Conservation (phyloP, 1,140 invertebrate genomes). For the Geopemphigus sp. region DNA sequence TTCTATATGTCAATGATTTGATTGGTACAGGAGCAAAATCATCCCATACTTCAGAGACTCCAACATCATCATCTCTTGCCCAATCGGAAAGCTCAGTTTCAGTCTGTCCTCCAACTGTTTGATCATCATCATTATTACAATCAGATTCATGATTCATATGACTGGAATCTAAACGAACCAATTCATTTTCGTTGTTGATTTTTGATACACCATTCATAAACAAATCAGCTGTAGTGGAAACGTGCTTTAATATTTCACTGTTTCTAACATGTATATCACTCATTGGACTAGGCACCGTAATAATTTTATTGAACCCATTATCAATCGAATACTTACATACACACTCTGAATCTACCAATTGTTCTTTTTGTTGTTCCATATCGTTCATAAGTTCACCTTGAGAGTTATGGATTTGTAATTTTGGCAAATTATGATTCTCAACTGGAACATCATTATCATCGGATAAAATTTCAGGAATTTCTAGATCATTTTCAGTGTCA, state of each 20-base stretch:
- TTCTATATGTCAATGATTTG: constrained; percentile 58
- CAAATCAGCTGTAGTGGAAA: constrained; percentile 52
- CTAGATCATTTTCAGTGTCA: constrained; percentile 56
- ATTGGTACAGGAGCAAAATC: constrained; percentile 65
- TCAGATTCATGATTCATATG: constrained; percentile 34
- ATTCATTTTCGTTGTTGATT: constrained; percentile 56
- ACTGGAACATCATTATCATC: constrained; percentile 24
- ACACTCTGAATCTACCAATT: neutral
- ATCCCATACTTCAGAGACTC: constrained; percentile 69
- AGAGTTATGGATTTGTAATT: constrained; percentile 67
- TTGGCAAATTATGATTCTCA: constrained; percentile 56
- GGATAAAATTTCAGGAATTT: constrained; percentile 24
- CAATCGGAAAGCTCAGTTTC: constrained; percentile 84
- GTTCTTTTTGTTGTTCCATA: constrained; percentile 55
- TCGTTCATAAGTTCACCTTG: constrained; percentile 65
- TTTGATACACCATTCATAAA: constrained; percentile 46
- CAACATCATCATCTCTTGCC: constrained; percentile 69
- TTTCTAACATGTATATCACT: constrained; percentile 23
- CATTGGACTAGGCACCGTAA: constrained; percentile 51
- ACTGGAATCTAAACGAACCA: constrained; percentile 54
- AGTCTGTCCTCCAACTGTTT: constrained; percentile 67
- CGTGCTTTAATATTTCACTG: constrained; percentile 39
- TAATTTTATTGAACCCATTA: constrained; percentile 51
- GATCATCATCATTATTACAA: constrained; percentile 55
- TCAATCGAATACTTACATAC: constrained; percentile 6